Base-by-base conservation (phyloP, 2,113 vertebrate species). In the Uria aalge region DNA sequence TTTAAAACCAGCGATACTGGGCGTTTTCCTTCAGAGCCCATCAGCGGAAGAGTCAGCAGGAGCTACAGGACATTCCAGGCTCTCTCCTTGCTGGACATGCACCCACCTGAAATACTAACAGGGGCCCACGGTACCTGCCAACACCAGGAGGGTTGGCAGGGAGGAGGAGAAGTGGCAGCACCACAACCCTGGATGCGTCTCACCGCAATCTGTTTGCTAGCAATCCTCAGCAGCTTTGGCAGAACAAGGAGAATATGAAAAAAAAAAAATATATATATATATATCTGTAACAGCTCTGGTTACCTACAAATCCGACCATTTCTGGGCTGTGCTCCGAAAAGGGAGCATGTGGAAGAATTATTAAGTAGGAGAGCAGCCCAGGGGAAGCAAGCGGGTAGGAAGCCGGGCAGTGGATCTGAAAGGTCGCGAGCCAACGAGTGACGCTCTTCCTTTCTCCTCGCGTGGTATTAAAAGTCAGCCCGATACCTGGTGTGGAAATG, bases 391-490 rank as follows among this genome's bases (percentile, higher is more conserved):
- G 80, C 1, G 8, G 29, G 41, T 52, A 8, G 56, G 90, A 57
- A 30, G 17, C 50, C 14, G 3, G 73, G 60, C 12, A 72, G 71
- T 5, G 29, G 24, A 16, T 9, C 83, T 4, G 18, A 30, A 60
- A 69, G 91, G 93, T 59, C 86, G 15, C 50, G 19, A 80, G 85
- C 2, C 24, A 62, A 45, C 57, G 2, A 0, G 4, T 92, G 81
- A 92, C 32, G 12, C 18, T 92, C 62, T 88, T 96, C 95, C 96
- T 71, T 24, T 82, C 88, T 41, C 63, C 81, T 85, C 32, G 18
- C 16, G 6, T 0, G 38, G 48, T 15, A 36, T 12, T 12, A 67
- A n/a, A 71, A 67, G 48, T 9, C 94, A 62, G 67, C 56, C 67
- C 5, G 4, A 18, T 20, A 21, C 7, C 77, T 6, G 0, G 45